phyloP scores from a whole-genome alignment of 2,888 invertebrate genomes.

The Yponomeuta plumbellus region DNA sequence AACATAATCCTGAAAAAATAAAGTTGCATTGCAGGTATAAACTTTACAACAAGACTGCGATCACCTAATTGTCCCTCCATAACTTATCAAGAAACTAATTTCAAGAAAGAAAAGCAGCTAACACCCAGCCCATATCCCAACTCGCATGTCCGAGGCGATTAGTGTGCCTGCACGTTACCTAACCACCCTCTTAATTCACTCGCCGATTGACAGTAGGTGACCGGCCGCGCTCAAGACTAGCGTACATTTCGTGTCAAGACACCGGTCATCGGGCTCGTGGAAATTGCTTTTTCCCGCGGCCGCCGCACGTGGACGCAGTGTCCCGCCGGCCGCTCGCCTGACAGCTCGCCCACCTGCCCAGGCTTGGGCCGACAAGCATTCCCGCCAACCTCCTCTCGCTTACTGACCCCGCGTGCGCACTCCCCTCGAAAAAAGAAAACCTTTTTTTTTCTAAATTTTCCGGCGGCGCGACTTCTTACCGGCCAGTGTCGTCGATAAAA shows the following conservation, averaged over 20 bases:
- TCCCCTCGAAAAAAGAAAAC: constrained; percentile 39
- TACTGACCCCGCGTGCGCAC: constrained; percentile 45
- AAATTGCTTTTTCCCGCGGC: constrained; percentile 72
- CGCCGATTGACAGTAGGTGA: constrained; percentile 53
- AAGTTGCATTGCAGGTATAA: not conserved
- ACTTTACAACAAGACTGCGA: not conserved
- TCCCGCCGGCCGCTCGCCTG: constrained; percentile 71
- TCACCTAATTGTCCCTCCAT: not conserved
- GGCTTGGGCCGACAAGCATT: constrained; percentile 32
- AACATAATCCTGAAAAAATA: no score
- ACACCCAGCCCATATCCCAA: constrained; percentile 3
- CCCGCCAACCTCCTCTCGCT: constrained; percentile 55
- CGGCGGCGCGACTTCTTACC: constrained; percentile 5
- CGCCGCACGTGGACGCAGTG: constrained; percentile 71
- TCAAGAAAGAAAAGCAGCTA: not conserved
- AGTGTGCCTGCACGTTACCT: constrained; percentile 11
- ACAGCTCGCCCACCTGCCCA: constrained; percentile 10
- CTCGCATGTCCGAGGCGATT: constrained; percentile 16
- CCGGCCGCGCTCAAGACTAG: constrained; percentile 55
- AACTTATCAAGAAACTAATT: not conserved
- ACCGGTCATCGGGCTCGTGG: constrained; percentile 67
- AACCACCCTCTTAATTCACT: constrained; percentile 17
- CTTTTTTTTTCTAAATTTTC: constrained; percentile 14
- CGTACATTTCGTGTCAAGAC: constrained; percentile 25
- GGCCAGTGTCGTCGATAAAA: constrained; percentile 48